Percentiles rank a stretch among this genome's conserved stretches.
These are phyloP conservation scores for Oriolus oriolus DNA, from an alignment of 2,113 vertebrate species.

Conservation along the genomic window DNA sequence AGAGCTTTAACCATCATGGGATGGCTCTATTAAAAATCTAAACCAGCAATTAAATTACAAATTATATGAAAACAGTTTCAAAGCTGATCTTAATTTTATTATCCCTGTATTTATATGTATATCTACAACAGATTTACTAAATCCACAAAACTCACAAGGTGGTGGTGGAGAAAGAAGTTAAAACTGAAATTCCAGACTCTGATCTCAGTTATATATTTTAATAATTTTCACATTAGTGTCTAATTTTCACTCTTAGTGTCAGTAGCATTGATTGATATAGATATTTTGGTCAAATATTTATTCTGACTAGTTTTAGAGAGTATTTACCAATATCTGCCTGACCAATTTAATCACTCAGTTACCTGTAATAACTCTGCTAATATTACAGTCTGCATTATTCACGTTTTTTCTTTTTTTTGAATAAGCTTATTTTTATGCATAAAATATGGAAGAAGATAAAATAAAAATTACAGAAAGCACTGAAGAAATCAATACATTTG, in stretches of 20 bases:
- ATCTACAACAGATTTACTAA: background rate
- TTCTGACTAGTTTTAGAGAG: background rate
- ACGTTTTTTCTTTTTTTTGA: background rate
- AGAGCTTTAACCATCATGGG: background rate
- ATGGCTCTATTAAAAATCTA: background rate
- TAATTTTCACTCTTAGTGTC: background rate
- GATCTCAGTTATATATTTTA: background rate
- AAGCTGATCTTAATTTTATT: background rate
- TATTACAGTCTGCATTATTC: background rate
- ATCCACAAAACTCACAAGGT: background rate
- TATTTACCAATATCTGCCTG: background rate
- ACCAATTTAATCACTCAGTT: background rate
- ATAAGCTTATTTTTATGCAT: background rate
- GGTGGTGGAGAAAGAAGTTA: accelerated
- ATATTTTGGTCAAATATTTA: background rate
- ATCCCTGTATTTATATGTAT: background rate
- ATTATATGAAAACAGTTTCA: background rate
- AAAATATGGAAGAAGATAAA: background rate
- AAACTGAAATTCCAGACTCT: background rate
- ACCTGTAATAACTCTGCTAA: background rate
- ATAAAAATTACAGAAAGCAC: background rate
- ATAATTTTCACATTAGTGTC: background rate
- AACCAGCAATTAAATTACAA: background rate
- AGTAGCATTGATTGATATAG: background rate
- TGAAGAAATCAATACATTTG: background rate